phyloP scores from a whole-genome alignment of 2,888 invertebrate species.

The Hemaris fuciformis region DNA sequence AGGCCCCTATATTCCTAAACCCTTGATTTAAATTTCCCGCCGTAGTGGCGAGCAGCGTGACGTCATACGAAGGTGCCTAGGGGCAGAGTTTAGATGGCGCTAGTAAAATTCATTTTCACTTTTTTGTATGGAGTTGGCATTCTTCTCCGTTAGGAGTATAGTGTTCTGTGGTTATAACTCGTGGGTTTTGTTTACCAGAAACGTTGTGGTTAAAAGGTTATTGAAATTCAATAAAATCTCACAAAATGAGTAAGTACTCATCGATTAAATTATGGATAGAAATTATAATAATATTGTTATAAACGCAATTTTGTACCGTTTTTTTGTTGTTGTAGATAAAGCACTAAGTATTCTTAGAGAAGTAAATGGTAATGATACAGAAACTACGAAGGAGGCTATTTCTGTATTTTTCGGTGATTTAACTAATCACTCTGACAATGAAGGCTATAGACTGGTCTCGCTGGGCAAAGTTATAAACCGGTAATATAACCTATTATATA shows the following conservation, averaged over 20 bases:
- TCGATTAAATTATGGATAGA: background rate
- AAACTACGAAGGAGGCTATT: constrained; percentile 62
- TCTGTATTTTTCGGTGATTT: constrained; percentile 57
- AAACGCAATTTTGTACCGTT: background rate
- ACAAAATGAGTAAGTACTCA: constrained; percentile 40
- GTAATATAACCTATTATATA: constrained; percentile 56
- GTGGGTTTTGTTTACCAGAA: constrained; percentile 4
- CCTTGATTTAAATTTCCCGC: too few relatives aligned
- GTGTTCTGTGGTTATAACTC: too few relatives aligned
- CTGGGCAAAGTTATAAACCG: constrained; percentile 61
- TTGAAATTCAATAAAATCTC: background rate
- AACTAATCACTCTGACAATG: constrained; percentile 44
- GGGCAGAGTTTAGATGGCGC: too few relatives aligned
- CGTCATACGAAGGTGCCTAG: too few relatives aligned
- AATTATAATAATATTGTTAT: background rate
- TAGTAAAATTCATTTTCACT: too few relatives aligned
- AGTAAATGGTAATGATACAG: constrained; percentile 63
- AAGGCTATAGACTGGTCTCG: constrained; percentile 52
- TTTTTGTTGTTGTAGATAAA: background rate
- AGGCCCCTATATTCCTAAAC: too few relatives aligned
- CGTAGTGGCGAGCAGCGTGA: too few relatives aligned
- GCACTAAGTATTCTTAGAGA: constrained; percentile 54
- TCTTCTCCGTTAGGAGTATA: too few relatives aligned
- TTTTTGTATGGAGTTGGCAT: too few relatives aligned
- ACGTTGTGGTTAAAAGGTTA: background rate